Base-by-base conservation (phyloP, 1,140 invertebrate species). In the Bemisia tabaci region DNA sequence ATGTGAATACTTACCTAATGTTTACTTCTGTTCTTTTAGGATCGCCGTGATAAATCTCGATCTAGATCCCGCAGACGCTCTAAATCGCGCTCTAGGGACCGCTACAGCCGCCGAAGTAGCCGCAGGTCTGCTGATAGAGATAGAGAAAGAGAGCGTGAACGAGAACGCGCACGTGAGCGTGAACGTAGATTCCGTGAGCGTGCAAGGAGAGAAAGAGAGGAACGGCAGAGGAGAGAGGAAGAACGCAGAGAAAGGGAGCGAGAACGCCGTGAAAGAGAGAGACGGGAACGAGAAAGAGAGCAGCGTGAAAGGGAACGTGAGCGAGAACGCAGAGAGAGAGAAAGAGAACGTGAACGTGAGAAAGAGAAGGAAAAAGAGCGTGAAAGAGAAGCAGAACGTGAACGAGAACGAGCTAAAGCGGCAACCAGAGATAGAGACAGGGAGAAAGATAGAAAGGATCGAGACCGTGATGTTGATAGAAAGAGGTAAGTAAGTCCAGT, bases 251-350 rank as follows among this genome's bases (percentile, higher is more conserved):
- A 78, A 61, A 71, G 77, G 2, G 79, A 79, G 22, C 71, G 78
- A 0, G 73, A 81, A 26, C 79, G 82, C 72, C 68, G 82, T 69
- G 74, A 78, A 69, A 65, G 82, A 69, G 76, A 77, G 69, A 76
- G 72, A 69, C 78, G 77, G 27, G 74, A 75, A 23, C 23, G 73
- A 59, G 72, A 72, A 26, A 62, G 72, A 39, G 66, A 65, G 39
- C 63, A 70, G 33, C 48, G 72, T 24, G 73, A 72, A 26, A 62
- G 72, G 22, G 72, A 75, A 59, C 64, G 72, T 12, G 23, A 33
- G 17, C 17, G 71, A 74, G 22, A 63, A 69, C 64, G 71, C 73
- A 60, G 64, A 17, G 66, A 61, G 48, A 68, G 67, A 26, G 67
- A 70, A 61, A 59, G 70, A 64, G 69, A 71, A 61, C 62, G 68